Conservation (phyloP, 1,140 invertebrate species). For the Cyrtorhinus lividipennis region DNA sequence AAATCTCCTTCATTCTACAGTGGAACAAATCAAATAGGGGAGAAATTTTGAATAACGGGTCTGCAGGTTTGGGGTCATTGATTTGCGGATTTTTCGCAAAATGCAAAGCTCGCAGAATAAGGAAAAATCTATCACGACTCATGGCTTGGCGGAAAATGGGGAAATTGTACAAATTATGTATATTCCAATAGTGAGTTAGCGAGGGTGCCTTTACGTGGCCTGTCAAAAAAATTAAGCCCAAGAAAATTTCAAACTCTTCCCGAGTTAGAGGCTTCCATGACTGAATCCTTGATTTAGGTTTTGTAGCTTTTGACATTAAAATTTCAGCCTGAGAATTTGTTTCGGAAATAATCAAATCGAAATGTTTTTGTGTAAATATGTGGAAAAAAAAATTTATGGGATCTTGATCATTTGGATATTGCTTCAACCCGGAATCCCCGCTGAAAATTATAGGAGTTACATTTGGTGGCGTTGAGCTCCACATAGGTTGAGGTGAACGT, state of each 20-base stretch:
- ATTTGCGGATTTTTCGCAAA: constrained; percentile 6
- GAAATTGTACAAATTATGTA: constrained; percentile 6
- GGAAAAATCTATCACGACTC: constrained; percentile 8
- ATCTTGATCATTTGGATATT: constrained; percentile 7
- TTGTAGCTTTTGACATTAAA: constrained; percentile 5
- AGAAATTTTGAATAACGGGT: constrained; percentile 15
- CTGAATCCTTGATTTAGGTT: constrained; percentile 8
- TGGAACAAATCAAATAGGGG: constrained; percentile 11
- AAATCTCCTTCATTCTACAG: constrained; percentile 11
- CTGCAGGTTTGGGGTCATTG: constrained; percentile 8
- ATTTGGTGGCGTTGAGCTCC: constrained; percentile 9
- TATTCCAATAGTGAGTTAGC: constrained; percentile 8
- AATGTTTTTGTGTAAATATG: constrained; percentile 3
- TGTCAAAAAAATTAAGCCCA: constrained; percentile 8
- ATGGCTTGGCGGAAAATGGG: not conserved
- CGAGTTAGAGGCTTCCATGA: constrained; percentile 4
- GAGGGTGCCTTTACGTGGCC: constrained; percentile 5
- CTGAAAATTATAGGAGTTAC: constrained; percentile 7
- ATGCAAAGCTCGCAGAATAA: constrained; percentile 5
- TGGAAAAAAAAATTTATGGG: constrained; percentile 8
- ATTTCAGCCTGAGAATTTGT: constrained; percentile 8
- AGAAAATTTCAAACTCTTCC: constrained; percentile 7
- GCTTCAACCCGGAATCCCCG: constrained; percentile 5
- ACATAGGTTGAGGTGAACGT: constrained; percentile 8
- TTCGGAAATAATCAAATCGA: constrained; percentile 8